These are phyloP conservation scores for Proterorhinus semilunaris DNA, from an alignment of 2,113 vertebrate species.

Conservation along the genomic window DNA sequence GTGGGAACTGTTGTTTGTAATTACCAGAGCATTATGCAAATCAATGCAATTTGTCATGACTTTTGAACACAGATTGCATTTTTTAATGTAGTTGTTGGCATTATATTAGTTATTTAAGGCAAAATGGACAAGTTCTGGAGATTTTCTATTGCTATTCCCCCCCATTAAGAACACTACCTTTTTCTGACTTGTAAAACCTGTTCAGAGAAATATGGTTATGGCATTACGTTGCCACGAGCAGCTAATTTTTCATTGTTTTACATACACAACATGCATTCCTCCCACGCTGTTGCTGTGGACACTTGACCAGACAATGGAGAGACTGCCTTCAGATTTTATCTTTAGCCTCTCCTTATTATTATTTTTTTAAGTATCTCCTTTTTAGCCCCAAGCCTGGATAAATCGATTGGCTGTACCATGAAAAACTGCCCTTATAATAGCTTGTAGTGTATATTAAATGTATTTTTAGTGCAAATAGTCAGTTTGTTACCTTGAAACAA, in stretches of 20 bases:
- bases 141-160: background rate
- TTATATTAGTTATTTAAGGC: background rate
- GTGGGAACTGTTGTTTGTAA: constrained; percentile 29
- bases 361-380: background rate
- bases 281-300: constrained; percentile 45
- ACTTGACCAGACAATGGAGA: constrained; percentile 52
- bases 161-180: too few relatives aligned
- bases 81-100: background rate
- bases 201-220: constrained; percentile 3
- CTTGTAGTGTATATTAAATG: too few relatives aligned
- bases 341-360: background rate
- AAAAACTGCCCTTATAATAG: too few relatives aligned
- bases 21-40: constrained; percentile 31
- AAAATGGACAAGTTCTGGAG: background rate
- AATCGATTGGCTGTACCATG: too few relatives aligned
- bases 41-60: constrained; percentile 28
- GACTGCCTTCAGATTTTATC: background rate
- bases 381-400: too few relatives aligned
- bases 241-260: constrained; percentile 33
- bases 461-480: too few relatives aligned
- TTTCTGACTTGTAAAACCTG: constrained; percentile 60
- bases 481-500: background rate
- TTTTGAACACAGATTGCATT: constrained; percentile 15
- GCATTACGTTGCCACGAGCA: constrained; percentile 10
- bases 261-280: constrained; percentile 27